Percentiles rank a stretch among this genome's conserved stretches.
phyloP scores from a whole-genome alignment of 1,140 invertebrate species.

The Centruroides sculpturatus region DNA sequence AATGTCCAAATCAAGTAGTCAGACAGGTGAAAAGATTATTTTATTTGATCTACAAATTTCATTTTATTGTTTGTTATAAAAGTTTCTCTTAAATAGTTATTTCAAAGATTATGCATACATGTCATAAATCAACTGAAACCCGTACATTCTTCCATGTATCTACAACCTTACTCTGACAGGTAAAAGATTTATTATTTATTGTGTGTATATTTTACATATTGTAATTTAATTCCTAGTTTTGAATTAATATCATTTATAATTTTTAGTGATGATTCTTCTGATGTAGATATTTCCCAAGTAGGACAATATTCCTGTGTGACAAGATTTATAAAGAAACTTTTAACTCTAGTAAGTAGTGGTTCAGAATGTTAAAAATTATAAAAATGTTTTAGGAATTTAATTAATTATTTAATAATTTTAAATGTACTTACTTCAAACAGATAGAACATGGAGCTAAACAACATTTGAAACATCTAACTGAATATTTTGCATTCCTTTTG shows the following conservation, averaged over 20 bases:
- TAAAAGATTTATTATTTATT: conserved; percentile 15
- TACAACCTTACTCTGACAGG: conserved; percentile 47
- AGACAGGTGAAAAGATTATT: conserved; percentile 50
- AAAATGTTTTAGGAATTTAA: no score
- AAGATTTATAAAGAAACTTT: conserved; percentile 71
- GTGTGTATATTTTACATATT: not conserved
- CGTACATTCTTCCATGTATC: conserved; percentile 53
- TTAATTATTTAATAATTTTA: not conserved
- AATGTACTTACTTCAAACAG: conserved; percentile 23
- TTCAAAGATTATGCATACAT: conserved; percentile 77
- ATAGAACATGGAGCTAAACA: conserved; percentile 77
- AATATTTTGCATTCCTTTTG: conserved; percentile 79
- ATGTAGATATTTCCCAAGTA: conserved; percentile 42
- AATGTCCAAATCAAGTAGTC: conserved; percentile 91
- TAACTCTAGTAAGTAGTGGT: conserved; percentile 52
- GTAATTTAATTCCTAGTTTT: not conserved
- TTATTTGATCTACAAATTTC: no score
- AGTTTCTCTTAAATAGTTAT: conserved; percentile 25
- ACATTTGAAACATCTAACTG: conserved; percentile 70
- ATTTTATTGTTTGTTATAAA: not conserved
- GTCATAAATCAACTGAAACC: conserved; percentile 72
- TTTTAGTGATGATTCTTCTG: conserved; percentile 33
- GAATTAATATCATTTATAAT: not conserved
- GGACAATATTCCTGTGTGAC: conserved; percentile 79
- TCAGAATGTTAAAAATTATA: no score